Conservation (phyloP, 2,888 invertebrate genomes). For the Ennomos fuscantarius region DNA sequence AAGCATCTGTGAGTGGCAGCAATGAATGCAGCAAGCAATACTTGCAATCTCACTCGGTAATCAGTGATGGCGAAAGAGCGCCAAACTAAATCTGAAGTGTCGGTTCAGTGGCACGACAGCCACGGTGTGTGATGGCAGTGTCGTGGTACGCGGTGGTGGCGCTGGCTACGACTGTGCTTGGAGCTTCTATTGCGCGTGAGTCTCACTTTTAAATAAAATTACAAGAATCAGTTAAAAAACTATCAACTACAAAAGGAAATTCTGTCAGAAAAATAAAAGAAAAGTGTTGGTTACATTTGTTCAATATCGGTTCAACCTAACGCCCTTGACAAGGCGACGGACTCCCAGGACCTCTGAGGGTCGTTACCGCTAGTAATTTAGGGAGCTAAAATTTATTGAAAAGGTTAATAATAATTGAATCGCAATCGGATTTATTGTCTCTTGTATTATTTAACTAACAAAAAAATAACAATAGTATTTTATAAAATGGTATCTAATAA, state of each 20-base stretch:
- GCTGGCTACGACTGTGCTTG: slow-evolving; percentile 72
- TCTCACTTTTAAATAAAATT: slow-evolving; percentile 39
- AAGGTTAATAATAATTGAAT: not conserved
- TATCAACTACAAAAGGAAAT: not conserved
- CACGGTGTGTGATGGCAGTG: slow-evolving; percentile 71
- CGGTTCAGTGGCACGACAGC: slow-evolving; percentile 70
- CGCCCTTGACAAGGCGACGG: slow-evolving; percentile 12
- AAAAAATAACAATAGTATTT: no score
- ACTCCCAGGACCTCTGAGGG: slow-evolving; percentile 18
- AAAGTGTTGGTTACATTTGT: not conserved
- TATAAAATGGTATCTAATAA: no score
- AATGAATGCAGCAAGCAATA: slow-evolving; percentile 21
- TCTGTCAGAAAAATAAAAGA: no score
- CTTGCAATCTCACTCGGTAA: slow-evolving; percentile 54
- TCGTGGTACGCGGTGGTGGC: slow-evolving; percentile 69
- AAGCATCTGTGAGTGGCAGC: slow-evolving; percentile 8
- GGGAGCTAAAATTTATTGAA: slow-evolving; percentile 2
- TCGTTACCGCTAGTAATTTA: slow-evolving; percentile 9
- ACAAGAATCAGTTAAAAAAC: not conserved
- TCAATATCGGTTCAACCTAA: slow-evolving; percentile 1
- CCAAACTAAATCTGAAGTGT: slow-evolving; percentile 65
- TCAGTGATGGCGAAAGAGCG: slow-evolving; percentile 70
- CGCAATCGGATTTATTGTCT: not conserved
- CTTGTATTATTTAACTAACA: no score
- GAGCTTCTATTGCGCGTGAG: slow-evolving; percentile 78